These are phyloP conservation scores for Calliopum simillimum DNA, from an alignment of 2,888 invertebrate species.

Conservation along the genomic window DNA sequence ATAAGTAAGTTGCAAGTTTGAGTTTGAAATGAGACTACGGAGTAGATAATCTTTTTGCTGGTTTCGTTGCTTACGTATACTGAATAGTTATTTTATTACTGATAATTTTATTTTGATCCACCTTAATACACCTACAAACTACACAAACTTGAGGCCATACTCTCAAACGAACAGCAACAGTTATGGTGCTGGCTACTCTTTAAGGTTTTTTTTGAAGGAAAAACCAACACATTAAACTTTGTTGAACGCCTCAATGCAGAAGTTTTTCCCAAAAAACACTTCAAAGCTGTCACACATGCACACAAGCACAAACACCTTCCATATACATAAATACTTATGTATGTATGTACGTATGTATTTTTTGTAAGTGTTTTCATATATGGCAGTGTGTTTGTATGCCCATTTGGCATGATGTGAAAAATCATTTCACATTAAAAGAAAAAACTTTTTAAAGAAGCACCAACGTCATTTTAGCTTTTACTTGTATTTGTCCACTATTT, in stretches of 20 bases:
- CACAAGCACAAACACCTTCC: constrained; percentile 4
- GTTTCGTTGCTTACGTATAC: too few species aligned
- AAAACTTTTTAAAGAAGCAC: constrained; percentile 32
- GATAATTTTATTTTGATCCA: too few species aligned
- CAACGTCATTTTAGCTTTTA: constrained; percentile 22
- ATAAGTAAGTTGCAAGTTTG: too few species aligned
- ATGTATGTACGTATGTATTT: too few species aligned
- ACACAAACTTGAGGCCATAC: too few species aligned
- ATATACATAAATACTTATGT: too few species aligned
- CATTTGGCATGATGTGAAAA: constrained; percentile 23
- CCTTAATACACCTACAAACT: too few species aligned
- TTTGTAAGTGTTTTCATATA: neutral
- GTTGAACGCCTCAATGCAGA: neutral
- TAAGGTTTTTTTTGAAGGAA: neutral
- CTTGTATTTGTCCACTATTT: constrained; percentile 28
- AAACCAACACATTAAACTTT: constrained; percentile 4
- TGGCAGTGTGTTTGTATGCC: constrained; percentile 6
- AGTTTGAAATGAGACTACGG: too few species aligned
- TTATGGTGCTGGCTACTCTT: too few species aligned
- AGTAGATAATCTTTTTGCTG: too few species aligned
- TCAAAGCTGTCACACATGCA: neutral
- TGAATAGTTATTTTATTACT: too few species aligned
- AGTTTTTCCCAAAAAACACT: constrained; percentile 22
- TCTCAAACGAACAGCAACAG: too few species aligned
- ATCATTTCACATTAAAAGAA: constrained; percentile 35